A percentile compares a stretch with the other conserved stretches of the same genome.
Evolutionary conservation across 2,888 invertebrate genomes (phyloP).

Genomic region (Hydrotaea cyrtoneurina): DNA sequence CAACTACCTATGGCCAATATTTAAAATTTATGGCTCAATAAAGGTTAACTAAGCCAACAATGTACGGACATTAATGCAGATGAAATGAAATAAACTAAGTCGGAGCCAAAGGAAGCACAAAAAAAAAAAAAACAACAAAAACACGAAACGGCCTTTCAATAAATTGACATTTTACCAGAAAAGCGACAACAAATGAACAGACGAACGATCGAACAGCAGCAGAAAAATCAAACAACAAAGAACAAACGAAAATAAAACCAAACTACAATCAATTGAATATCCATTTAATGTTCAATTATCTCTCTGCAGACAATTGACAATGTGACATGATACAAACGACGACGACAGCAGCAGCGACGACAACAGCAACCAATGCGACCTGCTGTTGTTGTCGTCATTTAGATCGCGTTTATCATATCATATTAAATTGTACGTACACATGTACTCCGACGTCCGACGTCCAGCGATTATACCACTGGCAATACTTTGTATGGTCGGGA

Average conservation of each 20-base stretch:
- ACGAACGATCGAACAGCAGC: constrained; percentile 36
- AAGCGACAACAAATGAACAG: neutral
- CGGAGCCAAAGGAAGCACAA: too few species aligned
- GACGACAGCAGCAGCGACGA: neutral
- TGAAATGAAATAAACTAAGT: too few species aligned
- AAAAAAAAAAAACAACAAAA: too few species aligned
- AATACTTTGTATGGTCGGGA: neutral
- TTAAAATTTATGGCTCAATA: constrained; percentile 40
- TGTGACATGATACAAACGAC: constrained; percentile 61
- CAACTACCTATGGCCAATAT: neutral
- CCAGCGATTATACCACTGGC: constrained; percentile 24
- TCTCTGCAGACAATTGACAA: constrained; percentile 65
- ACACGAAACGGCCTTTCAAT: constrained; percentile 21
- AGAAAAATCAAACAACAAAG: constrained; percentile 7
- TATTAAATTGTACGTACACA: constrained; percentile 53
- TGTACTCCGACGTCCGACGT: constrained; percentile 16
- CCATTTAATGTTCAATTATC: constrained; percentile 67
- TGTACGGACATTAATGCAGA: constrained; percentile 24
- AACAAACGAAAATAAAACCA: neutral
- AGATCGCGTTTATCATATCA: constrained; percentile 66
- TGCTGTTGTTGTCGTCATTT: constrained; percentile 56
- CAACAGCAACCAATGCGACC: neutral
- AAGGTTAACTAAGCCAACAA: constrained; percentile 53
- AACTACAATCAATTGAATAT: constrained; percentile 55
- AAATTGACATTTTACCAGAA: constrained; percentile 52